Evolutionary conservation across 2,797 vertebrate genomes (phyloP).

Genomic region (Alcedo atthis): DNA sequence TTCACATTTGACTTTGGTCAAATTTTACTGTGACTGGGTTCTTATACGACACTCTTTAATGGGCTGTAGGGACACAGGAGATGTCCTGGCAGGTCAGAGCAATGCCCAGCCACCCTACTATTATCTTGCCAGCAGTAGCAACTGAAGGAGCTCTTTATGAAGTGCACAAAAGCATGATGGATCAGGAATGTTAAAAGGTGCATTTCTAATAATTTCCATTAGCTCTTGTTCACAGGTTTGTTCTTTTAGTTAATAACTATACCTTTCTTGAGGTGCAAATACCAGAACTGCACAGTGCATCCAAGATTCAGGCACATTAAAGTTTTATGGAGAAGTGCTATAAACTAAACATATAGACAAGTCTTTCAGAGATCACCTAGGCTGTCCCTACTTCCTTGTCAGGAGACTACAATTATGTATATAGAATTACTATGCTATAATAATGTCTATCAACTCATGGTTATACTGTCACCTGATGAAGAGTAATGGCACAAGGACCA

Average conservation of each 20-base stretch:
- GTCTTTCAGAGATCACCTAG: not conserved
- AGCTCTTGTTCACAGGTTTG: not conserved
- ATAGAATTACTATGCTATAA: not conserved
- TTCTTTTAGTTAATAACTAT: not conserved
- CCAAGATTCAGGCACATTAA: not conserved
- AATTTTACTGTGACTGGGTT: not conserved
- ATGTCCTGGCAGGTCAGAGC: not conserved
- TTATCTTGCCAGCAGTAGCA: not conserved
- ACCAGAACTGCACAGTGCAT: not conserved
- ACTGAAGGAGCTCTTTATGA: not conserved
- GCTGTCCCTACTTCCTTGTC: not conserved
- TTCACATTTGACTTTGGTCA: constrained; percentile 7
- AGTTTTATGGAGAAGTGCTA: not conserved
- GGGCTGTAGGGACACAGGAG: not conserved
- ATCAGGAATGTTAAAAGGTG: not conserved
- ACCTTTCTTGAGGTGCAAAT: not conserved
- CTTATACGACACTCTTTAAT: not conserved
- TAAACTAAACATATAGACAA: not conserved
- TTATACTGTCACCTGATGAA: not conserved
- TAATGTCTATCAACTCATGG: not conserved
- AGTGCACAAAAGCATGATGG: fast-evolving
- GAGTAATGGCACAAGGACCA: constrained; percentile 18
- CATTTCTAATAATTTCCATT: not conserved
- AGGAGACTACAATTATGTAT: not conserved
- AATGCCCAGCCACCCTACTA: not conserved